A percentile compares a stretch with the other conserved stretches of the same genome.
These are phyloP conservation scores for Artemia sp. DNA, from an alignment of 2,888 invertebrate species.

Conservation along the genomic window DNA sequence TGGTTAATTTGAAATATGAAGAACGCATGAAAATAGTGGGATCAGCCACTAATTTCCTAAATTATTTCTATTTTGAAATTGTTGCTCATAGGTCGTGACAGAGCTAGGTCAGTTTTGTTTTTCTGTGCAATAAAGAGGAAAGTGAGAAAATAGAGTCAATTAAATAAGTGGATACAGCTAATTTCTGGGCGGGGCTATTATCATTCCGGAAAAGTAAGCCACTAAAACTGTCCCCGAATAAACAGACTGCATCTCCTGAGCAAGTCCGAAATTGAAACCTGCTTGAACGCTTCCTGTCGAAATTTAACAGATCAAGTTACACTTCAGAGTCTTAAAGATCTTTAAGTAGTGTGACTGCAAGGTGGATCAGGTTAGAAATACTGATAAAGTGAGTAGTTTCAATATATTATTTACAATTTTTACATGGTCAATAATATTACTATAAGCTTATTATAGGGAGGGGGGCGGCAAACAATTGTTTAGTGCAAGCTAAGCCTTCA, in stretches of 20 bases:
- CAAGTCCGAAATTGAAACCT: not conserved
- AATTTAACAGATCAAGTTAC: conserved; percentile 1
- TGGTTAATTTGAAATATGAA: conserved; percentile 9
- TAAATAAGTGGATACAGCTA: not conserved
- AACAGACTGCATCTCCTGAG: conserved; percentile 14
- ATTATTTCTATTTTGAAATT: conserved; percentile 8
- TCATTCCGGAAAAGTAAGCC: not conserved
- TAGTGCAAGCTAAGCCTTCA: too few species aligned
- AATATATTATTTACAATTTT: too few species aligned
- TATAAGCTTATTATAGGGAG: too few species aligned
- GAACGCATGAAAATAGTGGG: not conserved
- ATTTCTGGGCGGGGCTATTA: conserved; percentile 3
- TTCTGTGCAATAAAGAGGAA: too few species aligned
- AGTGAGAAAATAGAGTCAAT: too few species aligned
- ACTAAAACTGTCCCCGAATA: not conserved
- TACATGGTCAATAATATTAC: too few species aligned
- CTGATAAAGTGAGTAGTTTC: too few species aligned
- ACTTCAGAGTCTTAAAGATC: not conserved
- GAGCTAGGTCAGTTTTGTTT: too few species aligned
- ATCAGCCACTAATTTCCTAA: conserved; percentile 3
- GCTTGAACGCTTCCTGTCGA: not conserved
- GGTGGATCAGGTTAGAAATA: too few species aligned
- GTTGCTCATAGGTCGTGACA: not conserved
- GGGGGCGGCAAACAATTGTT: too few species aligned
- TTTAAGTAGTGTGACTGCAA: not conserved